phyloP scores from a whole-genome alignment of 2,113 vertebrate genomes.

The Sturnira hondurensis region DNA sequence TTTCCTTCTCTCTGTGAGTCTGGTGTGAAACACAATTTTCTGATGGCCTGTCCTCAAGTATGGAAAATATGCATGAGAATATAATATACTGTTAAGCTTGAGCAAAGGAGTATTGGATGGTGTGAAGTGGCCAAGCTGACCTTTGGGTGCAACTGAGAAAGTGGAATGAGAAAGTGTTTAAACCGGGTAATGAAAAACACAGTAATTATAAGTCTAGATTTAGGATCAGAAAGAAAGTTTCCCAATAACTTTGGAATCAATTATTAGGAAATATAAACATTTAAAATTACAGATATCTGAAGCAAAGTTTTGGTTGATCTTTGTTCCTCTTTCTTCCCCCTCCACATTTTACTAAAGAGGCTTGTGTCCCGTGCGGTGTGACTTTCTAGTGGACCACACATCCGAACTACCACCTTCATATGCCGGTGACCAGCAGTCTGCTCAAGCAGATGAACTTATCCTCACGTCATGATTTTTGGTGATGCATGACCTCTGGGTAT shows the following conservation, averaged over 20 bases:
- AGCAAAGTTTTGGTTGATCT: neutral
- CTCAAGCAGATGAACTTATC: neutral
- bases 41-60: neutral
- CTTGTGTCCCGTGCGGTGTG: neutral
- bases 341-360: neutral
- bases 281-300: slow-evolving; percentile 44
- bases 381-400: neutral
- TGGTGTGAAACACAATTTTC: neutral
- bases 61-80: neutral
- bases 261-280: slow-evolving; percentile 51
- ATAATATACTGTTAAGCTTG: neutral
- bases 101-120: neutral
- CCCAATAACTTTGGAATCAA: neutral
- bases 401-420: neutral
- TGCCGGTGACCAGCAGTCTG: neutral
- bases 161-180: slow-evolving; percentile 2
- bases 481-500: neutral
- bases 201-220: neutral
- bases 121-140: slow-evolving; percentile 9
- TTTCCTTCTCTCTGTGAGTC: neutral
- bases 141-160: neutral
- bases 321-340: neutral
- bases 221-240: slow-evolving; percentile 29
- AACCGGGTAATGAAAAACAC: slow-evolving; percentile 25
- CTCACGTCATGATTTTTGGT: neutral